Evolutionary conservation across 2,113 vertebrate species (phyloP), one percentile per base, ranked within the genome.

Genomic region (Ardeotis arabs): DNA sequence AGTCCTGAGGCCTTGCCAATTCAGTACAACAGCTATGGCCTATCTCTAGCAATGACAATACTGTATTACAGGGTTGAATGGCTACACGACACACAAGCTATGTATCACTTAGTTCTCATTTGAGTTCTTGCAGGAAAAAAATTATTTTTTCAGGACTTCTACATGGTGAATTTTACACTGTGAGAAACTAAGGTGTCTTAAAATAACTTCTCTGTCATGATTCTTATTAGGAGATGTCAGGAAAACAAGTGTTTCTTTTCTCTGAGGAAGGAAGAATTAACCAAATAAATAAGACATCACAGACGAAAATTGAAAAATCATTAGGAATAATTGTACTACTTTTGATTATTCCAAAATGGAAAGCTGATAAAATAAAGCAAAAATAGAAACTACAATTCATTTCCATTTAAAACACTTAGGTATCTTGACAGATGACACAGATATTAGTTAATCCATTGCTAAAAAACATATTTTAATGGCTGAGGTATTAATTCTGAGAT

Each of bases 21-120:
- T 47, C 1, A 0, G 23, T 6, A 20, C 11, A 45, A 12, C 3
- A 2, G 2, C n/a, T 44, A 3, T 35, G 27, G 17, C 24, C 15
- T 50, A 21, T 15, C 24, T 45, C 8, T 44, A 39, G 8, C 39
- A 75, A 18, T 35, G 31, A 19, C 11, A 55, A 27, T 41, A 25
- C 14, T 59, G 3, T 27, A 7, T 44, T 31, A 23, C 7, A 66
- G 67, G 8, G 24, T 7, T 66, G 37, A 10, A 12, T 25, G 11
- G 10, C 35, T 81, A 44, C 44, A 45, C 4, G 53, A 41, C 5
- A 67, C 25, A 41, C 2, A 55, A 10, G 7, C 11, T 35, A 35
- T 0, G 0, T 62, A 45, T 19, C 10, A 12, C 8, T 45, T 39
- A 9, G 9, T 53, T 77, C 44, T 45, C 22, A 41, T 74, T 52